Evolutionary conservation across 2,797 vertebrate genomes (phyloP), one percentile per base, ranked within the genome.

Genomic region (Gambusia yucatana): DNA sequence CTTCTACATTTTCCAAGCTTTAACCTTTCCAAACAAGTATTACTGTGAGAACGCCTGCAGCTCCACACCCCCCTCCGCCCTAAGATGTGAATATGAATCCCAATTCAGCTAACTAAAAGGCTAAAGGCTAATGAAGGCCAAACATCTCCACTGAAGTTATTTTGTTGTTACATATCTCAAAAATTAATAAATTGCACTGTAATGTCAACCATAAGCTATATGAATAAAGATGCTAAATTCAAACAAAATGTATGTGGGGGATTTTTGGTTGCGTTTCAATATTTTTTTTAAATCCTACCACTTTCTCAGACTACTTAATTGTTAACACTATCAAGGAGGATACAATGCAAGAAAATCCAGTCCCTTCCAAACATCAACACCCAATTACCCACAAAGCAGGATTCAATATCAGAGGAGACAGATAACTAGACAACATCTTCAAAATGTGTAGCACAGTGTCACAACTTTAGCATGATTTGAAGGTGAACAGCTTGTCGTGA

Each of bases 401-500:
- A 79, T 52, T 77, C 30, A 41, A 75, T n/a, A 75, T 77, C 81
- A 77, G 83, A 81, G 74, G 16, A 80, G 47, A 80, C 41, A 72
- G 2, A 33, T 63, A 9, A 63, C 16, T 33, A 36, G 43, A 76
- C 81, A 8, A 72, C 16, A 73, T 67, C 74, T 63, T 57, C 69
- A 75, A 61, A 79, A 80, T 52, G 14, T 78, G 74, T 28, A 74
- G 46, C 6, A 14, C 59, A 33, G 46, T 69, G 41, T 36, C 61
- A 72, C 13, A 69, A 43, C 48, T 82, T 83, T 44, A 71, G 36
- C 17, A 39, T 28, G 20, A 84, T 59, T 75, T 87, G 82, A 91
- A 89, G 87, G 86, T 91, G 91, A 91, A 78, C 77, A 84, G 84
- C 82, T 86, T 76, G 84, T 84, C 80, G 36, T 82, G 90, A 86